Conservation (phyloP, 2,113 vertebrate species). For the Chaetops frenatus region DNA sequence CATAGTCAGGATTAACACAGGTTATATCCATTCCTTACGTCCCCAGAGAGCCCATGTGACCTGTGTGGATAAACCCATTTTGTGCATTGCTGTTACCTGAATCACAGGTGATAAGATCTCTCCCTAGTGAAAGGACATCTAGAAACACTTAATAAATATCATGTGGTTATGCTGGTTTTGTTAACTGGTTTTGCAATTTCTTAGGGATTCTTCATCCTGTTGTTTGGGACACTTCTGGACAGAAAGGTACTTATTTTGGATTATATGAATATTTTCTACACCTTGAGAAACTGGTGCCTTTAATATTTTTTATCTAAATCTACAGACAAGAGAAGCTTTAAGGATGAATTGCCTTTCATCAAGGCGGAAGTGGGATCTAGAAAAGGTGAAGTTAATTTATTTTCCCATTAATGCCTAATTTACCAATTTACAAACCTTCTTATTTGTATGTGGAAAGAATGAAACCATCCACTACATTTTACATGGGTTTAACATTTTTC, state of each 20-base stretch:
- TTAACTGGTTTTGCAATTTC: neutral
- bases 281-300: neutral
- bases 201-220: slow-evolving; percentile 73
- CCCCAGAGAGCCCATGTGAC: rapidly evolving
- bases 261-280: neutral
- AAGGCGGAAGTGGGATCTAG: slow-evolving; percentile 1
- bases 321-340: slow-evolving; percentile 70
- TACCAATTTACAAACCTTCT: neutral
- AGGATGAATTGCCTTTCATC: slow-evolving; percentile 47
- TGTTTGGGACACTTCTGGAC: slow-evolving; percentile 74
- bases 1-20: neutral
- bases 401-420: neutral
- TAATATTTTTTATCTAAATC: neutral
- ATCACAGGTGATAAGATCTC: neutral
- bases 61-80: neutral
- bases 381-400: slow-evolving; percentile 50
- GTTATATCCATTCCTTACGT: neutral
- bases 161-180: neutral
- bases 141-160: neutral
- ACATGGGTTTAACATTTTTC: neutral
- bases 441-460: neutral
- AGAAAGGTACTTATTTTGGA: slow-evolving; percentile 63
- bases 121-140: neutral
- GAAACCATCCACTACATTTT: neutral
- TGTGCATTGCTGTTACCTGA: neutral